Evolutionary conservation across 37 sponge, comb jelly and placozoan species (phyloP), one percentile per base, ranked within the genome.

Genomic region (Agelas oroides): DNA sequence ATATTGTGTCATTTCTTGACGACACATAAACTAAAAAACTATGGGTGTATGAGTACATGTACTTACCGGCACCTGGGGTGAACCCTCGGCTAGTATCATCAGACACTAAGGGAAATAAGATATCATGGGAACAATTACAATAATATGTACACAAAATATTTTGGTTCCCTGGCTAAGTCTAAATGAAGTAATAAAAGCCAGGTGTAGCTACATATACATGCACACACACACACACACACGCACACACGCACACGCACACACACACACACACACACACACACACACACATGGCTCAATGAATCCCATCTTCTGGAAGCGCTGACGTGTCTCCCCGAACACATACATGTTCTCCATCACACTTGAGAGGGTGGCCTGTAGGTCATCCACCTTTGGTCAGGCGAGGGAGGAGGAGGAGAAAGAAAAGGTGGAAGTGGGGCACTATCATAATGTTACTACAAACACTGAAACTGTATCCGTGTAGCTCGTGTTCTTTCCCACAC

Each of bases 141-240:
- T 46, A 3, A 46, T 46, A 8, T 8, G 8, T 46, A 46, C 3
- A 46, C 8, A 46, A 3, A 46, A 12, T 46, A 8, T 46, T 46
- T n/a, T n/a, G n/a, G n/a, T n/a, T 46, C 46, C 46, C 46, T 46
- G 46, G 46, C 31, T 13, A 2, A 63, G 11, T 13, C 28, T 30
- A 28, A 3, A 28, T 30, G 30, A 3, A 28, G 2, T 8, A 3
- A 28, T 6, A 28, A 3, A 28, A 3, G 12, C 25, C 6, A 63
- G 11, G 11, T 25, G 30, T 6, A 63, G 65, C 3, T 25, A 11
- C 31, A 70, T 6, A 32, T 25, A 77, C 73, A 53, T 53, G 39
- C 73, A 73, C 73, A 53, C 73, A 73, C 73, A 53, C 73, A 39
- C 73, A 53, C 73, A 73, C 73, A 73, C 73, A 52, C 73, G 39